Base-by-base conservation (phyloP, 2,797 vertebrate species). In the Schizopygopsis malacanthus region DNA sequence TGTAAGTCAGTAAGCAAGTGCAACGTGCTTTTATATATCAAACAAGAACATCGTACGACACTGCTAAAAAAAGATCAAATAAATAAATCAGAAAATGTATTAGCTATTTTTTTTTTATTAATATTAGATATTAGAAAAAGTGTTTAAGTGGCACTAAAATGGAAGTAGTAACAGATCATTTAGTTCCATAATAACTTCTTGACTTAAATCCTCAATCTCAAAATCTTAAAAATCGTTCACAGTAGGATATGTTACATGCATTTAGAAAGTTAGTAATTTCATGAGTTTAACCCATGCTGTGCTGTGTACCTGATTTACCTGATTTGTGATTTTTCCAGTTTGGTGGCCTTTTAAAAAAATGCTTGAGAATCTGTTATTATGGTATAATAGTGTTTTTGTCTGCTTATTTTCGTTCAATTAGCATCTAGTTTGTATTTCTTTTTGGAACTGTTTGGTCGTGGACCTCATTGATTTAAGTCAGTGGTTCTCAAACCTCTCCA, bases 1-100 rank as follows among this genome's bases (percentile, higher is more conserved):
- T 65, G 25, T 90, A 82, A 86, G 20, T 28, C 82, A 25, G 84
- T 85, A 28, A 37, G 13, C 18, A 79, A 65, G 45, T 50, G 52
- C 18, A n/a, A 47, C 16, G 9, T 28, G 25, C 43, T 28, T 75
- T 73, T 6, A 50, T 73, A 71, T 28, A 33, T 41, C 37, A 33
- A 25, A 67, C 9, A 41, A 84, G 39, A 5, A 43, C 3, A 7
- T 78, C 13, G 3, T 78, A 41, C 41, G 37, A 43, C 75, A 37
- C 10, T 8, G 56, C 43, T 15, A 77, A 59, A 50, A 39, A 47
- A 15, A 33, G 33, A 33, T 33, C 33, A 33, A 33, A 33, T 33
- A 33, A 33, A 81, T n/a, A 41, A 41, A 43, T 9, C 6, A 8
- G 4, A 13, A 69, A 33, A 69, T 39, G 18, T 2, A 47, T 15